Base-by-base conservation (phyloP, 1,140 invertebrate species). In the Trypoxylus dichotomus region DNA sequence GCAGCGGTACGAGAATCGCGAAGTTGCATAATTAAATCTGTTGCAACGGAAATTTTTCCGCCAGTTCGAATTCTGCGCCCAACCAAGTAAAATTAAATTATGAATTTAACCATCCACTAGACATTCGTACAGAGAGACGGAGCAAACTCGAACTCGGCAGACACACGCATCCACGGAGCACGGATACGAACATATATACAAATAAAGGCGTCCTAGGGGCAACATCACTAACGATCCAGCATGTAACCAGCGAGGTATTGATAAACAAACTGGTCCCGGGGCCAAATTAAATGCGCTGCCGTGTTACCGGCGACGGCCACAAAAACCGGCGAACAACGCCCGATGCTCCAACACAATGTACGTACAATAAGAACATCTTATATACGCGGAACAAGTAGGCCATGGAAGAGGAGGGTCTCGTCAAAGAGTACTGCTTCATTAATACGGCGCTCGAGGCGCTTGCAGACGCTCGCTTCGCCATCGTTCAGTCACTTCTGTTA, bases 321-420 rank as follows among this genome's bases (percentile, higher is more conserved):
- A 79, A 80, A 79, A 80, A 81, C 79, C 21, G 60, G 15, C 78
- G 79, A 82, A 82, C 81, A 80, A 60, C 76, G 75, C 68, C 60
- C 77, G 79, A 83, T 82, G 82, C 80, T 80, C 76, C 79, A 73
- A 82, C 80, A 83, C 79, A 83, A 81, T 80, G 81, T 83, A 79
- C 73, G 79, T 82, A 83, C 81, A 82, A 82, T 83, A 78, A 77
- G 81, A 83, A 82, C 80, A 83, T 83, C 82, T 83, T 83, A 81
- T 82, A 80, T 81, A 76, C 42, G 43, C 43, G 77, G 78, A 80
- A 80, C 81, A 80, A 79, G 78, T 76, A 77, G 75, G 75, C 76
- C 42, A 60, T 76, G 76, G 71, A 80, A 15, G 47, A 54, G 47
- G 32, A 37, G 78, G 75, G 71, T 47, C 79, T 75, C 74, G 71